phyloP scores from a whole-genome alignment of 2,113 vertebrate genomes.

The Asarcornis scutulata region DNA sequence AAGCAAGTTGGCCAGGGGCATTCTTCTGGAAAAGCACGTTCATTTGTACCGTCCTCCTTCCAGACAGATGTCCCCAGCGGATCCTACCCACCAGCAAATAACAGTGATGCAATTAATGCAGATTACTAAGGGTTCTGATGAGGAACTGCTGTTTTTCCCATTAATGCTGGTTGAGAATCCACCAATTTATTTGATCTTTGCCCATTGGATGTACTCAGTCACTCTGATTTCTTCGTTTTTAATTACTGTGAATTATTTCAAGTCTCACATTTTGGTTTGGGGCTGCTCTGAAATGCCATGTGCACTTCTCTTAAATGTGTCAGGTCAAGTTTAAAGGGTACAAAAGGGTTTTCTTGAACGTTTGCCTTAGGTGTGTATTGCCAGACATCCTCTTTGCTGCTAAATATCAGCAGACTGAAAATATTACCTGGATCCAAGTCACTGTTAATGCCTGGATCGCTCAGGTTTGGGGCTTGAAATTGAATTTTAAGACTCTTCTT shows the following conservation, averaged over 20 bases:
- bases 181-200: background rate
- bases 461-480: background rate
- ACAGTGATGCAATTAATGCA: background rate
- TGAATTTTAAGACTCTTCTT: background rate
- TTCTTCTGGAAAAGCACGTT: background rate
- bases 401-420: background rate
- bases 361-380: background rate
- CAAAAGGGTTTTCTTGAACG: background rate
- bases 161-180: background rate
- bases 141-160: background rate
- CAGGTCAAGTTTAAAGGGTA: background rate
- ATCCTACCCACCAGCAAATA: background rate
- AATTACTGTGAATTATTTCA: background rate
- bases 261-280: background rate
- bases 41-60: background rate
- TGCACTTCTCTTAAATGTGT: background rate
- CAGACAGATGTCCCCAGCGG: background rate
- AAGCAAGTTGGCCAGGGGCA: background rate
- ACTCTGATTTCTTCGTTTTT: background rate
- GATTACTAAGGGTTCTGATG: background rate
- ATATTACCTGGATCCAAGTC: background rate
- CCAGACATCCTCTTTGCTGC: background rate
- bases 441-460: background rate
- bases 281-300: background rate
- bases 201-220: background rate